Conservation (phyloP, 2,888 invertebrate species). For the Toxonevra muliebris region DNA sequence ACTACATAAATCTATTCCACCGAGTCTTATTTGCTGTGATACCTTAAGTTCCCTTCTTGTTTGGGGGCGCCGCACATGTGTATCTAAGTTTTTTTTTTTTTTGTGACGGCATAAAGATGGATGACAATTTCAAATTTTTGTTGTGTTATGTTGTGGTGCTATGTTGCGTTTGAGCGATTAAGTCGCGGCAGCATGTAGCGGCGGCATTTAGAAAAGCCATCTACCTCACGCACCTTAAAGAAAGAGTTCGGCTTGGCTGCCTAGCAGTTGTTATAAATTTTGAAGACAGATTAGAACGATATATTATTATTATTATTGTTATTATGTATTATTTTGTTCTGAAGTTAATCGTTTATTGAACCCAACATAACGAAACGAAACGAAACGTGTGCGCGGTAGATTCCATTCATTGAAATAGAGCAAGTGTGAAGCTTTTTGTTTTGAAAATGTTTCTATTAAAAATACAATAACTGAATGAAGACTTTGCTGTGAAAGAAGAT, state of each 20-base stretch:
- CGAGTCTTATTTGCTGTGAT: no score
- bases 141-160: neutral
- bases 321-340: neutral
- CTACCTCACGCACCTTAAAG: constrained; percentile 12
- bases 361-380: no score
- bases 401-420: neutral
- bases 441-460: no score
- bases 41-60: no score
- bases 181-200: neutral
- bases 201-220: constrained; percentile 22
- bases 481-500: neutral
- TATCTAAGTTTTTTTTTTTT: no score
- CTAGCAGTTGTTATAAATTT: neutral
- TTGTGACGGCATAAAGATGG: no score
- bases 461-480: no score
- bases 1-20: no score
- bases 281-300: neutral
- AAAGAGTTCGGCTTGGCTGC: neutral
- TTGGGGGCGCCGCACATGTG: no score
- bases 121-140: no score
- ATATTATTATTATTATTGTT: neutral
- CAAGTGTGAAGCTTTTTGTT: neutral
- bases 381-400: neutral
- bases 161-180: neutral
- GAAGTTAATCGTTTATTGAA: constrained; percentile 27